Evolutionary conservation across 2,113 vertebrate species (phyloP).

Genomic region (Syngnathus floridae): DNA sequence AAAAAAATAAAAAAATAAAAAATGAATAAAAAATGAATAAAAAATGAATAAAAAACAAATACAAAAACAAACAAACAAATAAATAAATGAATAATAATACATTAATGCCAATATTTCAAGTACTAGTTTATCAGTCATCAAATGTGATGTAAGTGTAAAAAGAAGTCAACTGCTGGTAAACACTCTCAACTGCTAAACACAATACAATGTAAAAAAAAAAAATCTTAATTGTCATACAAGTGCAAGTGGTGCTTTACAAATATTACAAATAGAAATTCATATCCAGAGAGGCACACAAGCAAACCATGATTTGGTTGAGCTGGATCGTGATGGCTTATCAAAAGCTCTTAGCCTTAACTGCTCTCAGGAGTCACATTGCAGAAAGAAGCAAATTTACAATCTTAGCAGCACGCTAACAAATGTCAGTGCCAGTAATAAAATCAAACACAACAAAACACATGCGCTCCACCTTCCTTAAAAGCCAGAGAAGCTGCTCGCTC

Average conservation of each 20-base stretch:
- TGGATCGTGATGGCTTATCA: constrained; percentile 24
- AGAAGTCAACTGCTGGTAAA: too few relatives aligned
- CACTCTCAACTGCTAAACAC: too few relatives aligned
- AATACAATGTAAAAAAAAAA: too few relatives aligned
- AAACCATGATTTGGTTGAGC: constrained; percentile 10
- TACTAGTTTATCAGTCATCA: too few relatives aligned
- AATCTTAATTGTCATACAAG: too few relatives aligned
- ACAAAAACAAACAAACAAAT: too few relatives aligned
- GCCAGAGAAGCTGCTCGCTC: constrained; percentile 54
- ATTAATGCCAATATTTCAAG: too few relatives aligned
- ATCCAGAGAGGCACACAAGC: background rate
- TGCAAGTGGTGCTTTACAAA: background rate
- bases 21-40: too few relatives aligned
- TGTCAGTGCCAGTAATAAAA: constrained; percentile 26
- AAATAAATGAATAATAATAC: too few relatives aligned
- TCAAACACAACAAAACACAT: constrained; percentile 14
- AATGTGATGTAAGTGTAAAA: too few relatives aligned
- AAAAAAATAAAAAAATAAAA: too few relatives aligned
- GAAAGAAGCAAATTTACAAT: constrained; percentile 43
- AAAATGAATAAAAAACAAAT: too few relatives aligned
- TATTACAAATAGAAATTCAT: background rate
- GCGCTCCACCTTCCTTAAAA: constrained; percentile 25
- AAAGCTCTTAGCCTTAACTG: constrained; percentile 27
- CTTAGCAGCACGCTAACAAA: constrained; percentile 39
- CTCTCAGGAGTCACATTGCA: constrained; percentile 46